These are phyloP conservation scores for Rapana venosa DNA, from an alignment of 2,888 invertebrate genomes.

Conservation along the genomic window DNA sequence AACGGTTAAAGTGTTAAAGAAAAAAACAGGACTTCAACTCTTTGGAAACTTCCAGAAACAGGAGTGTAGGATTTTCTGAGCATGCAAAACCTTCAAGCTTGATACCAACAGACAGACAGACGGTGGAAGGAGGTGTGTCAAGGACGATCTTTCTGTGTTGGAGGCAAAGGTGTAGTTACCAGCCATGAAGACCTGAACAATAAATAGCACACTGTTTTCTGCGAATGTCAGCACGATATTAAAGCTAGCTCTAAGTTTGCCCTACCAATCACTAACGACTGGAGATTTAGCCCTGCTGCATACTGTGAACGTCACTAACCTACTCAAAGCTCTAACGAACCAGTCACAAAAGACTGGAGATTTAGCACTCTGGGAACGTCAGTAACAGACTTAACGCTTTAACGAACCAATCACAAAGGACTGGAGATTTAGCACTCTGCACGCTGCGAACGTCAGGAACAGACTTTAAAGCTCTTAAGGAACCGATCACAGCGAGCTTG, in stretches of 20 bases:
- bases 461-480: not conserved
- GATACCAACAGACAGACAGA: slow-evolving; percentile 9
- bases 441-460: not conserved
- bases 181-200: no score
- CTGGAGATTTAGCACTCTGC: not conserved
- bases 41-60: not conserved
- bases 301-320: no score
- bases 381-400: no score
- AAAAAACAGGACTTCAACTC: not conserved
- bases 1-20: not conserved
- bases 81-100: not conserved
- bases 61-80: not conserved
- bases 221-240: no score
- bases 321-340: not conserved
- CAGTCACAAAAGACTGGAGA: no score
- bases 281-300: no score
- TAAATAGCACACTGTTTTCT: no score
- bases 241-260: no score
- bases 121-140: not conserved
- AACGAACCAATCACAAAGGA: not conserved
- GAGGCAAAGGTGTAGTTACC: no score
- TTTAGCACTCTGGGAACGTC: no score
- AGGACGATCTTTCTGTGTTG: not conserved
- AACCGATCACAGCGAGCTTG: no score
- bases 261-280: no score